phyloP scores from a whole-genome alignment of 2,113 vertebrate species.

The Tiliqua scincoides region DNA sequence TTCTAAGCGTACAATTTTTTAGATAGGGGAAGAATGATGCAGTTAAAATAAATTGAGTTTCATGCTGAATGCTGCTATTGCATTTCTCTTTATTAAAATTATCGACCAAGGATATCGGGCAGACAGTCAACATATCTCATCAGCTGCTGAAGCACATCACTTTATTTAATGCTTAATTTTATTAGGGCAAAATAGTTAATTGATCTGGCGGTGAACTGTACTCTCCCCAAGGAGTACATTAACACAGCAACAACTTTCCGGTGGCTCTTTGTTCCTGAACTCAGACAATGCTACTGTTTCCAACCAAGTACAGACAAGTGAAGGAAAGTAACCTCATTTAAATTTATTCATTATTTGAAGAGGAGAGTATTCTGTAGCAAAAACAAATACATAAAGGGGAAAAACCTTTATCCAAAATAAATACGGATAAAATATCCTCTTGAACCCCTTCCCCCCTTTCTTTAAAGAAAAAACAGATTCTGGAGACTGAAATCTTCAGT shows the following conservation, averaged over 20 bases:
- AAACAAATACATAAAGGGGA: no score
- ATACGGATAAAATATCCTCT: no score
- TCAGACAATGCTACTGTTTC: neutral
- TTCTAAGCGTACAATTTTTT: neutral
- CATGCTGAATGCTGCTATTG: slow-evolving; percentile 7
- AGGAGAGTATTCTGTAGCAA: neutral
- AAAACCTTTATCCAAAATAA: no score
- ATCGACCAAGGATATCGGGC: slow-evolving; percentile 18
- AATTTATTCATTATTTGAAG: slow-evolving; percentile 1
- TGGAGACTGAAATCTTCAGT: no score
- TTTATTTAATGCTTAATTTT: slow-evolving; percentile 21
- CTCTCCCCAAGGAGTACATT: neutral
- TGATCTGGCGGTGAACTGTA: slow-evolving; percentile 17
- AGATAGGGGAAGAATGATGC: neutral
- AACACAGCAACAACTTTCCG: neutral
- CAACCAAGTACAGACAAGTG: neutral
- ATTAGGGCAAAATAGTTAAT: slow-evolving; percentile 36
- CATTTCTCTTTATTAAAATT: slow-evolving; percentile 40
- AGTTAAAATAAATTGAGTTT: slow-evolving; percentile 31
- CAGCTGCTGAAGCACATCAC: slow-evolving; percentile 34
- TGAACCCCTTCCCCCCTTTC: neutral
- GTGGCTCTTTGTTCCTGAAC: neutral
- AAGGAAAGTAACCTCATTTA: neutral
- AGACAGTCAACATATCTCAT: slow-evolving; percentile 10
- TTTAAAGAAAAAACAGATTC: neutral